phyloP scores from a whole-genome alignment of 2,797 vertebrate species.

The Sebastes minor region DNA sequence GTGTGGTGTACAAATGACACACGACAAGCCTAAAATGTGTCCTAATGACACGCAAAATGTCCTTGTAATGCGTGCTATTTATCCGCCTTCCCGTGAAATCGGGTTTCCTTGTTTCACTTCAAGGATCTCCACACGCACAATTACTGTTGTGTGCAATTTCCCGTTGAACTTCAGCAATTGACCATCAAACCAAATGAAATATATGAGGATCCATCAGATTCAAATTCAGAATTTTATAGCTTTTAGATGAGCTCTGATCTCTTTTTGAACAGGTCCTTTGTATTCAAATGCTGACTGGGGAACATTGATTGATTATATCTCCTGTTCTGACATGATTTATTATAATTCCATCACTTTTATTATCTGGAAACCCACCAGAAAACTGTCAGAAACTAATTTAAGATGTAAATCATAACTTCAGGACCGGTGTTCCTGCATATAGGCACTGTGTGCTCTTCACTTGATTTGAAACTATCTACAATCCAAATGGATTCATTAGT shows the following conservation, averaged over 20 bases:
- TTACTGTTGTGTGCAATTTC: background rate
- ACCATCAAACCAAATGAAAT: background rate
- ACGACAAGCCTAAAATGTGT: background rate
- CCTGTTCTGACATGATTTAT: background rate
- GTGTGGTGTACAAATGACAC: background rate
- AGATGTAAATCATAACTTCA: background rate
- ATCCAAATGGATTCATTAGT: background rate
- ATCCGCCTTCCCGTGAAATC: background rate
- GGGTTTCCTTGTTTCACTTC: background rate
- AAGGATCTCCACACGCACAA: background rate
- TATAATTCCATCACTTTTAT: slow-evolving; percentile 10
- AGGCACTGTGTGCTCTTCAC: background rate
- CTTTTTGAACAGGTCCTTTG: background rate
- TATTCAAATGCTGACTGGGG: background rate
- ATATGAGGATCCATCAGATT: background rate
- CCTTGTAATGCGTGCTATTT: background rate
- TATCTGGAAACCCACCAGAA: background rate
- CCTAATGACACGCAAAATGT: no score
- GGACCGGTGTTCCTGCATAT: background rate
- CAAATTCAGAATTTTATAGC: background rate
- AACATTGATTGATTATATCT: background rate
- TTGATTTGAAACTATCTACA: slow-evolving; percentile 5
- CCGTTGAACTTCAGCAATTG: background rate
- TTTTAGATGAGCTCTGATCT: background rate
- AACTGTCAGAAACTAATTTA: background rate